Evolutionary conservation across 2,888 invertebrate species (phyloP).

Genomic region (Drepanosiphum platanoidis): DNA sequence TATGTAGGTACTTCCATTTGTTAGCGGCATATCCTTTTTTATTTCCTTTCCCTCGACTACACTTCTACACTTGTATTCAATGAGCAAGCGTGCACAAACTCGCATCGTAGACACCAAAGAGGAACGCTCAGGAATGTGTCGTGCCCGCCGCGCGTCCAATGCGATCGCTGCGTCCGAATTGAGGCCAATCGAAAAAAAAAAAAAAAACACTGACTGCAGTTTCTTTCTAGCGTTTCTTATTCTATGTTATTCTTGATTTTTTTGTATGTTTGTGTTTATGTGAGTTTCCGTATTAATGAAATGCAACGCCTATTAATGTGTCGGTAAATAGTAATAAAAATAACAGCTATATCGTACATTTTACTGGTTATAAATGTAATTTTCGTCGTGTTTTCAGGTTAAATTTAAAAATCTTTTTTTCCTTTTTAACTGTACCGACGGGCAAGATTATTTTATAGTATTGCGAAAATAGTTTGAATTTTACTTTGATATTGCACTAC

Average conservation of each 20-base stretch:
- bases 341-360: background rate
- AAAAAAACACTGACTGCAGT: slow-evolving; percentile 45
- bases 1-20: background rate
- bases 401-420: too few species aligned
- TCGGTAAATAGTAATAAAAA: too few species aligned
- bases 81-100: slow-evolving; percentile 34
- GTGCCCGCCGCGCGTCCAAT: slow-evolving; percentile 34
- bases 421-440: too few species aligned
- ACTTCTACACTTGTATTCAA: slow-evolving; percentile 1
- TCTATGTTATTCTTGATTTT: background rate
- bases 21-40: slow-evolving; percentile 35
- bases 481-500: too few species aligned
- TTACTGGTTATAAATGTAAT: background rate
- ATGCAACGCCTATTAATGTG: background rate
- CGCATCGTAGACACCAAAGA: slow-evolving; percentile 7
- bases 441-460: too few species aligned
- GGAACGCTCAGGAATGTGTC: slow-evolving; percentile 61
- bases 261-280: background rate
- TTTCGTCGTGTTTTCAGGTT: background rate
- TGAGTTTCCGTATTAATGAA: background rate
- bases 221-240: slow-evolving; percentile 37
- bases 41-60: slow-evolving; percentile 27
- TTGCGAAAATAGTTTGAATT: too few species aligned
- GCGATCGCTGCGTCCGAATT: slow-evolving; percentile 36
- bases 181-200: slow-evolving; percentile 60